Percentiles rank a stretch among this genome's conserved stretches.
These are phyloP conservation scores for Neoniphon sammara DNA, from an alignment of 2,797 vertebrate species.

Conservation along the genomic window DNA sequence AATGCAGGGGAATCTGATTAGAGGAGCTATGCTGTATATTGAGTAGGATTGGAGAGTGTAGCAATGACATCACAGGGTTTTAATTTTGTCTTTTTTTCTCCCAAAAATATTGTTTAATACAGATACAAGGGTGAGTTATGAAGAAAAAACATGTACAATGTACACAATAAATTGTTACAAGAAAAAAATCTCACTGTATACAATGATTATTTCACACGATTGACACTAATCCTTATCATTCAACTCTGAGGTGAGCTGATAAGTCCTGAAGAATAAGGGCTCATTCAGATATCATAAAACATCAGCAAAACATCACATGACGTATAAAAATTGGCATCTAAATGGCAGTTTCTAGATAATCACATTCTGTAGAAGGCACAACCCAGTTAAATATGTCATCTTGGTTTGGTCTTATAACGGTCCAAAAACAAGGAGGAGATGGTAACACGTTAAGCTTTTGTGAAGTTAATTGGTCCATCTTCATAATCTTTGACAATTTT, in stretches of 20 bases:
- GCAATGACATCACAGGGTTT: not conserved
- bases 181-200: constrained; percentile 35
- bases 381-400: constrained; percentile 70
- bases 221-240: constrained; percentile 17
- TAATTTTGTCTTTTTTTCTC: constrained; percentile 49
- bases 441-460: not conserved
- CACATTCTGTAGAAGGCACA: constrained; percentile 76
- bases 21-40: not conserved
- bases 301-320: constrained; percentile 41
- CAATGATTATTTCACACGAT: constrained; percentile 6
- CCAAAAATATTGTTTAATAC: constrained; percentile 60
- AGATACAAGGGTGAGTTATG: constrained; percentile 67
- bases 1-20: constrained; percentile 3
- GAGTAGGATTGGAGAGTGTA: not conserved
- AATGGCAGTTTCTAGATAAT: constrained; percentile 62
- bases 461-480: not conserved
- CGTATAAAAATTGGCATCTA: constrained; percentile 54
- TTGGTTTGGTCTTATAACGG: constrained; percentile 52
- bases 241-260: not conserved
- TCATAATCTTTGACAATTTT: not conserved
- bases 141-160: constrained; percentile 58
- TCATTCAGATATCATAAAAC: constrained; percentile 19
- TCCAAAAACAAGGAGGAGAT: constrained; percentile 41
- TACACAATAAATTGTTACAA: constrained; percentile 48
- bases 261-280: constrained; percentile 15